Conservation (phyloP, 2,113 vertebrate genomes). For the Syngnathus floridae region DNA sequence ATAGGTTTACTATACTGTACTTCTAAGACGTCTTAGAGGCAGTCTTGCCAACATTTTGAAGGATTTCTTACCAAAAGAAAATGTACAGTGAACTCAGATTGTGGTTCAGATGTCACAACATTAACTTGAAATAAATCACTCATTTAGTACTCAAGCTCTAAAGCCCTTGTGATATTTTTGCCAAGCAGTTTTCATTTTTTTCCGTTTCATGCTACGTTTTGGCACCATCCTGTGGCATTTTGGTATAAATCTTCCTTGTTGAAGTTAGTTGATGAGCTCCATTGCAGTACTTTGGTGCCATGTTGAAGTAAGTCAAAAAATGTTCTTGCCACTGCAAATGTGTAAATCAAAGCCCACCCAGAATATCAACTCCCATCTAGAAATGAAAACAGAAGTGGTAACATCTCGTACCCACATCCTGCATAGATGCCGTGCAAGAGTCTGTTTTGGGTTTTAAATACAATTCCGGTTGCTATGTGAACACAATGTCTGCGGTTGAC, state of each 20-base stretch:
- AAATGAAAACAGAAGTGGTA: slow-evolving; percentile 45
- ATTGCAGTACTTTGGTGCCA: too few species aligned
- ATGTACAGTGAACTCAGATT: background rate
- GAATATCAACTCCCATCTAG: slow-evolving; percentile 19
- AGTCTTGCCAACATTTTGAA: background rate
- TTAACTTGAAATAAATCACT: background rate
- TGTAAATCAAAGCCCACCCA: background rate
- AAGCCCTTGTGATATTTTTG: too few species aligned
- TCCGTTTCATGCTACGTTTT: background rate
- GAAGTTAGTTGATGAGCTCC: background rate
- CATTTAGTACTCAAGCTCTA: background rate
- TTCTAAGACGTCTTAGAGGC: background rate
- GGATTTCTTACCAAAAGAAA: background rate
- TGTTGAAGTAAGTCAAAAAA: background rate
- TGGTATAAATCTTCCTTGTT: background rate
- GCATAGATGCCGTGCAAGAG: slow-evolving; percentile 19
- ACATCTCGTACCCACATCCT: slow-evolving; percentile 66
- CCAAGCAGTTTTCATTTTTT: too few species aligned
- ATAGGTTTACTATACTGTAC: slow-evolving; percentile 37
- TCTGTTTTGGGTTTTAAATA: slow-evolving; percentile 36
- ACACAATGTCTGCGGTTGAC: background rate
- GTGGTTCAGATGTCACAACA: too few species aligned
- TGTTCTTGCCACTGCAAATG: background rate
- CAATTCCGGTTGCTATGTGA: slow-evolving; percentile 10
- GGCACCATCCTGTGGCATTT: background rate